These are phyloP conservation scores for Hemiprocne comata DNA, from an alignment of 2,113 vertebrate species.

Conservation along the genomic window DNA sequence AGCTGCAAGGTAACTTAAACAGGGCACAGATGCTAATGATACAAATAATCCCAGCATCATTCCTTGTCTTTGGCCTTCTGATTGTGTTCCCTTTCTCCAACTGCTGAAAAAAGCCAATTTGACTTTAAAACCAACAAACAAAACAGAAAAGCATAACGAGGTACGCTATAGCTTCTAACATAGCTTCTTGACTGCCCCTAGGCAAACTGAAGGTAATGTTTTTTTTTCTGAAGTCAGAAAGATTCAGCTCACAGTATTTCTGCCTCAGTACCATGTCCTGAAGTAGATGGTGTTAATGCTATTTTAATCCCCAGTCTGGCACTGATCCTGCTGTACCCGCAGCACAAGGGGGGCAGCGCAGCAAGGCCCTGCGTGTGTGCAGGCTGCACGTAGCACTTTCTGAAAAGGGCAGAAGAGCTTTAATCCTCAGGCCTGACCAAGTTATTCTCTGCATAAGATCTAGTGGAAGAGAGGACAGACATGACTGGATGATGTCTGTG, in stretches of 20 bases:
- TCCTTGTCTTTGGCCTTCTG: not conserved
- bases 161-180: not conserved
- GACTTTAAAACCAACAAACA: not conserved
- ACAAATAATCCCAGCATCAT: not conserved
- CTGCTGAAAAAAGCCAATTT: not conserved
- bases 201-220: not conserved
- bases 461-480: not conserved
- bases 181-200: not conserved
- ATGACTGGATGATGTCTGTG: not conserved
- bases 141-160: not conserved
- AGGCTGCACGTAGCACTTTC: accelerated
- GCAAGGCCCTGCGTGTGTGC: not conserved
- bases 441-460: not conserved
- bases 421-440: accelerated
- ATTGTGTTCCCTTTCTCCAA: not conserved
- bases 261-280: not conserved
- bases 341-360: accelerated
- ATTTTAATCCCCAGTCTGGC: not conserved
- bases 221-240: not conserved
- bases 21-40: not conserved
- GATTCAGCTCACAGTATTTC: not conserved
- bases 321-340: accelerated
- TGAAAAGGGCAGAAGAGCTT: not conserved
- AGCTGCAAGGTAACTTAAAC: not conserved
- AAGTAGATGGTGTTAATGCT: not conserved